Evolutionary conservation across 1,140 invertebrate species (phyloP), one percentile per base, ranked within the genome.

Genomic region (Notospermus geniculatus): DNA sequence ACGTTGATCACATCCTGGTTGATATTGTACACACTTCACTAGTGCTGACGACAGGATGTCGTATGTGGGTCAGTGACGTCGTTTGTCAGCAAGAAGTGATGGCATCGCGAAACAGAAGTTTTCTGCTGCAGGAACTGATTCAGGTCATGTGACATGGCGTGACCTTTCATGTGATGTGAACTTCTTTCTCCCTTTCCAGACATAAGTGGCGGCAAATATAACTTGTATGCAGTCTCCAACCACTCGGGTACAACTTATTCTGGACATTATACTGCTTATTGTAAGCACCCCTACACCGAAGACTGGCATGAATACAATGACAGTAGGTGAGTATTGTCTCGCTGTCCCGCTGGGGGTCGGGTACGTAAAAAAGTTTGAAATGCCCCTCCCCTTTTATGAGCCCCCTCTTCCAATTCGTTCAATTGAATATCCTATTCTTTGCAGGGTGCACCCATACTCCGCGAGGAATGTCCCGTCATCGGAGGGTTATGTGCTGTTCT

Each of bases 241-340:
- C 94, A 97, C 80, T 93, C 86, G 81, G 94, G 94, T 54, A 93
- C 91, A 9, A 90, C 91, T 0, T 91, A 92, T 76, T 93, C 91
- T 7, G 94, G 94, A 36, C 94, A 97, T 82, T 97, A 97, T 82
- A 95, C 92, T 56, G 93, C 93, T 52, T 91, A 91, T 71, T 94
- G 92, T 81, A 90, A 90, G 78, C 92, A 97, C 81, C 93, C 93
- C 0, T 90, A 89, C 76, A 88, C 86, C 7, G 86, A 86, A 58
- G 87, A 91, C 54, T 97, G 94, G 94, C 88, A 95, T 79, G 89
- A 91, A 74, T 97, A 93, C 81, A 96, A 97, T 82, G 94, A 97
- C 82, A 91, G 89, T 43, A 88, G 91, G 89, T 91, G 56, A 54
- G 59, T 46, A 23, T 32, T n/a, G n/a, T n/a, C n/a, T n/a, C n/a